These are phyloP conservation scores for Paguma larvata DNA, from an alignment of 2,797 vertebrate genomes.

Conservation along the genomic window DNA sequence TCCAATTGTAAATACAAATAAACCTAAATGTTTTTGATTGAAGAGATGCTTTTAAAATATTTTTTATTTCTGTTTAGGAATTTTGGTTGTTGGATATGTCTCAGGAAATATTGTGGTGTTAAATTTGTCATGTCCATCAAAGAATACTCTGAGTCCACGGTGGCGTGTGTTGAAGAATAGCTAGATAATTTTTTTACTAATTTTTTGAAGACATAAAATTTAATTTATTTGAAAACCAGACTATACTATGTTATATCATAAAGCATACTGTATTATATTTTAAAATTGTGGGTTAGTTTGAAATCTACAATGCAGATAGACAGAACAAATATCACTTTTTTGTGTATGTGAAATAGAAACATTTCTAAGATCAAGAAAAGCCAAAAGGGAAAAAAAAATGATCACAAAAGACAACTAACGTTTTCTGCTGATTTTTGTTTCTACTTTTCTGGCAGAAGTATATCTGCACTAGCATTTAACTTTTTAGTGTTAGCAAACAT, in stretches of 20 bases:
- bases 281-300: neutral
- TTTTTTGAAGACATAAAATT: slow-evolving; percentile 15
- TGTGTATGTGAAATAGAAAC: neutral
- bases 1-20: neutral
- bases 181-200: neutral
- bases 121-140: neutral
- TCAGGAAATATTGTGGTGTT: neutral
- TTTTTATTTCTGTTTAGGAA: neutral
- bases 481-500: neutral
- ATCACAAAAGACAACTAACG: neutral
- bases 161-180: neutral
- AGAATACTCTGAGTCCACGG: too few relatives aligned
- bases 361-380: neutral
- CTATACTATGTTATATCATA: neutral
- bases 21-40: neutral
- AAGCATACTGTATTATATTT: neutral
- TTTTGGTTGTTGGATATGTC: neutral
- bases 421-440: slow-evolving; percentile 17
- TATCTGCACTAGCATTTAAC: neutral
- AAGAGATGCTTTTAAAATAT: neutral
- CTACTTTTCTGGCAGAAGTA: neutral
- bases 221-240: neutral
- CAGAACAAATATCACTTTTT: neutral
- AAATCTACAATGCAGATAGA: neutral
- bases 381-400: neutral